These are phyloP conservation scores for Hippopotamyrus pictus DNA, from an alignment of 2,797 vertebrate species.

Conservation along the genomic window DNA sequence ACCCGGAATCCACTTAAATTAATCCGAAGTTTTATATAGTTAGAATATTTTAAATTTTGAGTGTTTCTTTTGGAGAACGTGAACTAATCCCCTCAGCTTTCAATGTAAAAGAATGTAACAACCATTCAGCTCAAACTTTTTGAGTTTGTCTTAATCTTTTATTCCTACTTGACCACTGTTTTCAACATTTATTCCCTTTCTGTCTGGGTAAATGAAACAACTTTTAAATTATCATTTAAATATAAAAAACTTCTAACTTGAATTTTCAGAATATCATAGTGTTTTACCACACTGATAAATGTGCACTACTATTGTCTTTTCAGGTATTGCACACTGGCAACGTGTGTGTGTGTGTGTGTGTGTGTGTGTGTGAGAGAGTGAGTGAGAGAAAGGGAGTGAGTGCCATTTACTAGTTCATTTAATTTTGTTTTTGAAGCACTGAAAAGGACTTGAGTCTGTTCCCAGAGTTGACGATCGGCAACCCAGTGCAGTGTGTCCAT, in stretches of 20 bases:
- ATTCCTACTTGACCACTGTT: background rate
- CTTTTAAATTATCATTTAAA: background rate
- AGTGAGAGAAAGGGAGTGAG: background rate
- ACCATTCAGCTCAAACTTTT: background rate
- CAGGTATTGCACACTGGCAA: background rate
- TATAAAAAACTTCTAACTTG: background rate
- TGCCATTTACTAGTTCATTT: background rate
- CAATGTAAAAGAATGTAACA: background rate
- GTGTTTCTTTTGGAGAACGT: background rate
- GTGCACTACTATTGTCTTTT: background rate
- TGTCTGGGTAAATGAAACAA: background rate
- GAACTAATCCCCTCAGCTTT: background rate
- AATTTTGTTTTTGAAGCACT: background rate
- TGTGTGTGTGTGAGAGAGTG: background rate
- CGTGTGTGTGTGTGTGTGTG: background rate
- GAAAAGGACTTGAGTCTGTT: constrained; percentile 6
- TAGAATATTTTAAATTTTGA: background rate
- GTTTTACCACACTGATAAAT: background rate
- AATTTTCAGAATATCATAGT: background rate
- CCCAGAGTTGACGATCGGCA: background rate
- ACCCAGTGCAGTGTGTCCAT: background rate
- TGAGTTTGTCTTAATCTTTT: background rate
- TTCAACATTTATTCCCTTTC: background rate
- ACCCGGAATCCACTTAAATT: background rate
- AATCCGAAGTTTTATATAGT: background rate